Evolutionary conservation across 1,140 invertebrate genomes (phyloP), one percentile per base, ranked within the genome.

Genomic region (Ceratina calcarata): DNA sequence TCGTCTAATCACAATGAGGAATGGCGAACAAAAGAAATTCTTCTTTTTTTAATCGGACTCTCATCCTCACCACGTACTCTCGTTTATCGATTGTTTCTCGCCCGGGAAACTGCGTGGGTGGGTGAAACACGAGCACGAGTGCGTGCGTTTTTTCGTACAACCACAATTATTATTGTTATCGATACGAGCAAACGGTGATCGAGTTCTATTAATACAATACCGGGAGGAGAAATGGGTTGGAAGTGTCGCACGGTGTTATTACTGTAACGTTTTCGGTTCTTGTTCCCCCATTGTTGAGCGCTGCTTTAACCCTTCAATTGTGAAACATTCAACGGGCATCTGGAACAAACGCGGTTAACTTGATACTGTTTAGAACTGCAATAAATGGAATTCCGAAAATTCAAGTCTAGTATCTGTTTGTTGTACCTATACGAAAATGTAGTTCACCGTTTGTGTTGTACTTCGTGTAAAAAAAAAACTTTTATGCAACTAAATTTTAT

Each of bases 131-230:
- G 65, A 69, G 55, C 24, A 32, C 22, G 8, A 10, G n/a, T 61
- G 57, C 66, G 65, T 61, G 57, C 20, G 20, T 27, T 61, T 72
- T 61, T 53, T 51, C 45, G 45, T 55, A 22, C 22, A 20, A 27
- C 37, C 6, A 24, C 22, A 53, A 77, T 77, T 77, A 77, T 75
- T 77, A 70, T 84, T 79, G 65, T 58, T 53, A 65, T 20, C 67
- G 49, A 13, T 53, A 6, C 27, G 24, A 15, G 60, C 18, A 49
- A 32, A 58, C 58, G 60, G 51, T 57, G 70, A 84, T 84, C 68
- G 65, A 70, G 24, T 79, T 84, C 81, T 79, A 84, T 83, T 83
- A 79, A 83, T 83, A 84, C 64, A 32, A 64, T 53, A 66, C 18
- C 37, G 8, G 10, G 37, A 22, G 15, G 65, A 60, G 82, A 84